Evolutionary conservation across 2,888 invertebrate genomes (phyloP), one percentile per base, ranked within the genome.

Genomic region (Limnephilus marmoratus): DNA sequence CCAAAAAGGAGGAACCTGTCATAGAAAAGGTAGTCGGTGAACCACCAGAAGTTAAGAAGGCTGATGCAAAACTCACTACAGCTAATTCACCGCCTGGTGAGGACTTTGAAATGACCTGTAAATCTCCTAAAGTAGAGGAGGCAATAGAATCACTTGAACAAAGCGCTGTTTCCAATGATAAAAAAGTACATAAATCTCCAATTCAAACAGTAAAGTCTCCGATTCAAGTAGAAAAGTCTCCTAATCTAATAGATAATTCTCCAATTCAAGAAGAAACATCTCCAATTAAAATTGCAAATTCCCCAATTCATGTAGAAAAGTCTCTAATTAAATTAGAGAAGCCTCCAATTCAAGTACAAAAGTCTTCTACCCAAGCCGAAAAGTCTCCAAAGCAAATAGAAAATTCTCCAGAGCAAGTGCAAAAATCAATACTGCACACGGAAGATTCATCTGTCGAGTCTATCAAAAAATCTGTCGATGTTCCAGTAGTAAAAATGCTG

Each of bases 191-290:
- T 7, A 68, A 68, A 5, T 68, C 24, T 68, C 24, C 53, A 1
- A 68, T 68, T 68, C 53, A 18, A 68, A 24, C 2, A 68, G 68
- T 24, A 68, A 68, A 87, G 9, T 12, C 18, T 85, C 31, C 15
- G 7, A 85, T 24, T 85, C 85, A 85, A 87, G 49, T 13, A 49
- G 87, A 87, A 68, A 68, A 68, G 24, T 68, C 68, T 68, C 68
- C 68, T 7, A n/a, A 24, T 24, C 68, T 9, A 68, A 68, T 24
- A n/a, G 68, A 68, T 7, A 68, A 68, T 5, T 68, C 24, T n/a
- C 68, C 68, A n/a, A 68, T 68, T 68, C 68, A 68, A 68, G 9
- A 1, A 68, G n/a, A 9, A 68, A 68, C 18, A 24, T 68, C 24
- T 68, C 24, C 53, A 1, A 68, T 68, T 68, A 18, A 18, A 68